Conservation (phyloP, 1,140 invertebrate genomes). For the Zaprionus tsacasi region DNA sequence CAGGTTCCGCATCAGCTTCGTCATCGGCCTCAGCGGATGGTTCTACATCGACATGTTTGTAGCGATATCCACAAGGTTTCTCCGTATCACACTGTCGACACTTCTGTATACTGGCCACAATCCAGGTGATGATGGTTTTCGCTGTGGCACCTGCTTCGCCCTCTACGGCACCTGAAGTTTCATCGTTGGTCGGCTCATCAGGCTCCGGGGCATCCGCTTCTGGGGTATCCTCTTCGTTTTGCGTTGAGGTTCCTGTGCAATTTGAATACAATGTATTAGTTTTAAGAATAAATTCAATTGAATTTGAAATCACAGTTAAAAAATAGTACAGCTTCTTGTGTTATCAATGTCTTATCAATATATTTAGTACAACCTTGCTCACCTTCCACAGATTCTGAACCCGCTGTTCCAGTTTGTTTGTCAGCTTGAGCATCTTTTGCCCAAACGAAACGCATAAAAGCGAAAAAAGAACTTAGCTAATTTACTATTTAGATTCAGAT, state of each 20-base stretch:
- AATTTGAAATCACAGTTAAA: no score
- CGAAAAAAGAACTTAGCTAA: constrained; percentile 18
- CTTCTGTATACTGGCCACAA: constrained; percentile 64
- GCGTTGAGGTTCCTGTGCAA: neutral
- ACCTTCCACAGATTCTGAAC: constrained; percentile 62
- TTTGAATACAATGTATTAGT: neutral
- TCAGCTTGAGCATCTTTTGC: constrained; percentile 63
- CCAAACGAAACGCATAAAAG: constrained; percentile 40
- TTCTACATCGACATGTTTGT: constrained; percentile 50
- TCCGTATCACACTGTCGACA: constrained; percentile 68
- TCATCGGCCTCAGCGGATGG: constrained; percentile 6
- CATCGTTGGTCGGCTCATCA: constrained; percentile 67
- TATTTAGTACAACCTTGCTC: constrained; percentile 35
- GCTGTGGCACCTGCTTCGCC: constrained; percentile 49
- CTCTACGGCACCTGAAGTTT: constrained; percentile 31
- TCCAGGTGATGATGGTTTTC: constrained; percentile 76
- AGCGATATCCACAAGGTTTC: constrained; percentile 75
- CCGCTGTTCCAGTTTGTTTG: constrained; percentile 59
- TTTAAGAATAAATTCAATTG: no score
- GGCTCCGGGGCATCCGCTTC: constrained; percentile 57
- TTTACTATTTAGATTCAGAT: neutral
- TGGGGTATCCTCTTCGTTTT: constrained; percentile 53
- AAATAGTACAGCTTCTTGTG: no score
- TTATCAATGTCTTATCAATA: no score
- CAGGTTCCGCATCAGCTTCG: constrained; percentile 2